phyloP scores from a whole-genome alignment of 2,113 vertebrate species.

The Erinaceus europaeus region DNA sequence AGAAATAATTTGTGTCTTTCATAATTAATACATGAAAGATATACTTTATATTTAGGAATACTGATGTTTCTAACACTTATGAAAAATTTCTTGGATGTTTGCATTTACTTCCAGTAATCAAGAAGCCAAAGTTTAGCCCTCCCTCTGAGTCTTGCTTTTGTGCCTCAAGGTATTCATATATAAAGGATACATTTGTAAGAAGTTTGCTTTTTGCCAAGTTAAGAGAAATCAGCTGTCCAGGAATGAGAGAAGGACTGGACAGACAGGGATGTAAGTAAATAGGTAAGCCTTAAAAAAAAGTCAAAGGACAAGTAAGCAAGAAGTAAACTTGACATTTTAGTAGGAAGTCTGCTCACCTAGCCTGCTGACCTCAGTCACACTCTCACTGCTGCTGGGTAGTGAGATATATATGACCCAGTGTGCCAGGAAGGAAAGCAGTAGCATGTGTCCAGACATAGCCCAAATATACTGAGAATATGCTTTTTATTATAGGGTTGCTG shows the following conservation, averaged over 20 bases:
- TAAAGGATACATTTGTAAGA: neutral
- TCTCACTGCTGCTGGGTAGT: neutral
- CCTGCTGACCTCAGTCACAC: neutral
- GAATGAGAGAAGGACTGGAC: neutral
- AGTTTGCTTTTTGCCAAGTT: neutral
- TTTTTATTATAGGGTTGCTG: neutral
- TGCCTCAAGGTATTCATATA: neutral
- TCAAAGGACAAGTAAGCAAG: too few relatives aligned
- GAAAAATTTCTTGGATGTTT: neutral
- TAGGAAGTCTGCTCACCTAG: rapidly evolving
- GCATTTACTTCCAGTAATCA: neutral
- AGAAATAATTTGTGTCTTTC: neutral
- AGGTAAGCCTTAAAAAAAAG: neutral
- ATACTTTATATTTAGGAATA: neutral
- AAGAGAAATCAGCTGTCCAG: neutral
- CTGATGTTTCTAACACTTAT: neutral
- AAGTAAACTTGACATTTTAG: neutral
- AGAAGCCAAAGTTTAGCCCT: neutral
- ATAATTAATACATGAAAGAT: neutral
- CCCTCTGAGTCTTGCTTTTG: neutral
- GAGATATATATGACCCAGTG: neutral
- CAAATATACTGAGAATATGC: neutral
- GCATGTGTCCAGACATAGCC: neutral
- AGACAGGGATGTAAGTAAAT: neutral
- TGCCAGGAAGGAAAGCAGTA: neutral